These are phyloP conservation scores for Mantis religiosa DNA, from an alignment of 2,888 invertebrate species.

Conservation along the genomic window DNA sequence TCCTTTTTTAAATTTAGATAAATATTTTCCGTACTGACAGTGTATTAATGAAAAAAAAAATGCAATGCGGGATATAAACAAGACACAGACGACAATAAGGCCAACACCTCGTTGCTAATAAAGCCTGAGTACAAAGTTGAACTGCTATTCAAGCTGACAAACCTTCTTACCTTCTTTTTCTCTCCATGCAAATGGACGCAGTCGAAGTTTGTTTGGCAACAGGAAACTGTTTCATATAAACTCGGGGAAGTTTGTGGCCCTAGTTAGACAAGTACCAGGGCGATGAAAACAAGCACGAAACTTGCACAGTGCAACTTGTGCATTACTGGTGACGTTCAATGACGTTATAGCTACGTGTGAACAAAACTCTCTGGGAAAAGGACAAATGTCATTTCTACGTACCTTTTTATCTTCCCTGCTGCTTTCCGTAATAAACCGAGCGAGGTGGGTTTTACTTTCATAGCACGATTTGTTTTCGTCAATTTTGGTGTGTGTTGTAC, in stretches of 20 bases:
- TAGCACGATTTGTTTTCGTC: too few species aligned
- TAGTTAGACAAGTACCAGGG: background rate
- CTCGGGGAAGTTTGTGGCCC: background rate
- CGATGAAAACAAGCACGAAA: background rate
- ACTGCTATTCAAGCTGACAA: background rate
- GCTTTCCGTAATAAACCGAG: too few species aligned
- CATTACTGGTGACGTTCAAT: background rate
- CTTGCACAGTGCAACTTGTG: background rate
- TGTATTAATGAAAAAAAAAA: too few species aligned
- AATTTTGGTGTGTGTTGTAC: too few species aligned
- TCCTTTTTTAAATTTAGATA: too few species aligned
- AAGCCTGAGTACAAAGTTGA: background rate
- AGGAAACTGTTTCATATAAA: background rate
- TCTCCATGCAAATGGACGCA: background rate
- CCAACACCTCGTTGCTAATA: background rate
- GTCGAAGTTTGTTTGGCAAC: background rate
- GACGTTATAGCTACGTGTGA: background rate
- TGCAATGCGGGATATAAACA: too few species aligned
- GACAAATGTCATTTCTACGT: too few species aligned
- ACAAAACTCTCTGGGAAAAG: background rate
- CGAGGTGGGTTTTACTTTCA: too few species aligned
- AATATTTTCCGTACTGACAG: too few species aligned
- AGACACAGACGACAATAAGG: too few species aligned
- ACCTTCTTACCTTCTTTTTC: background rate
- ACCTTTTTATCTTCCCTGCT: too few species aligned